Base-by-base conservation (phyloP, 2,113 vertebrate genomes). In the Cyphomyrus plagiostoma region DNA sequence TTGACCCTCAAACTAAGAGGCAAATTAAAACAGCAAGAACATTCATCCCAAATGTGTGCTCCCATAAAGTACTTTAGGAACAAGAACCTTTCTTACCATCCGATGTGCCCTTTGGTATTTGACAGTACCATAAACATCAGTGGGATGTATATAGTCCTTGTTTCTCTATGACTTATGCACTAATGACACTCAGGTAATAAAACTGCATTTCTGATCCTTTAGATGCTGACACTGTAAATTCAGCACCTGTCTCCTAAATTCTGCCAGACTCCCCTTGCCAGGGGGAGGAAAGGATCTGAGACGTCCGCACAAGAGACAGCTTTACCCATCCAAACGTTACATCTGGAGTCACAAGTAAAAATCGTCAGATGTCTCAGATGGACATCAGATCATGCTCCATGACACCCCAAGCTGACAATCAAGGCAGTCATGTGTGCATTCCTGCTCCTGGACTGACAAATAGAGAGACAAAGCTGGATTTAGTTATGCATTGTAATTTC, bases 71-170 rank as follows among this genome's bases (percentile, higher is more conserved):
- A 42, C 17, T 80, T 17, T 19, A 42, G 74, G 74, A 80, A 42
- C 30, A 80, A 19, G 74, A 80, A 80, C 74, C 70, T 39, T 77
- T 15, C 70, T 77, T 77, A 77, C 70, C 5, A 15, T 77, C 26
- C 39, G 35, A 77, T 77, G 70, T 80, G 74, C 74, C 74, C 74
- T 80, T 80, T 80, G 74, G 13, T 19, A 39, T 80, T 80, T 80
- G 74, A 80, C 35, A 42, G 15, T 42, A 4, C 35, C 35, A 80
- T 80, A 80, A 80, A 70, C 62, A 13, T 80, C 74, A 80, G 4
- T 80, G 13, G 70, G 70, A 77, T 77, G 74, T 80, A 80, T 80
- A 80, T 80, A 15, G 74, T 70, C 62, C n/a, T 70, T 70, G 62
- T 70, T 70, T 70, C 62, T 70, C 62, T 30, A 13, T 70, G 62